A percentile compares a stretch with the other conserved stretches of the same genome.
These are phyloP conservation scores for Lycia hirtaria DNA, from an alignment of 2,888 invertebrate genomes.

Conservation along the genomic window DNA sequence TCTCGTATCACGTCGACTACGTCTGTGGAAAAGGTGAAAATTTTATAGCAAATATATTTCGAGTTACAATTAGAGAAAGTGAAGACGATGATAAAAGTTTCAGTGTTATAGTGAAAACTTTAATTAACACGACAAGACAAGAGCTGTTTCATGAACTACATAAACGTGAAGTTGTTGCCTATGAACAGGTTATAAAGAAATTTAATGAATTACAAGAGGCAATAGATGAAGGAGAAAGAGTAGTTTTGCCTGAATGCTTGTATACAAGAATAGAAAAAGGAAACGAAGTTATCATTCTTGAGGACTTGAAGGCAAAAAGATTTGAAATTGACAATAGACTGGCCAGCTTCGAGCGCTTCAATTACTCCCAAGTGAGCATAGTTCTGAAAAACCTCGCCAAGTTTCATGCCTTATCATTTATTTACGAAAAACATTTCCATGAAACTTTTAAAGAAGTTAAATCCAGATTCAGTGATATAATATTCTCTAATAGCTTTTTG, in stretches of 20 bases:
- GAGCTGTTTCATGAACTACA: slow-evolving; percentile 72
- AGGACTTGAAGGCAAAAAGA: slow-evolving; percentile 63
- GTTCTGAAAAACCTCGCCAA: slow-evolving; percentile 68
- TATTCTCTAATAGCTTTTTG: slow-evolving; percentile 66
- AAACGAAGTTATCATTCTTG: slow-evolving; percentile 70
- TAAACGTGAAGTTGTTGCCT: slow-evolving; percentile 67
- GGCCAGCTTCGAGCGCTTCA: slow-evolving; percentile 55
- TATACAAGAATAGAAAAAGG: slow-evolving; percentile 55
- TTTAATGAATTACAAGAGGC: slow-evolving; percentile 58
- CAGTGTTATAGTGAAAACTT: slow-evolving; percentile 72
- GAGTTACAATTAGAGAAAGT: slow-evolving; percentile 63
- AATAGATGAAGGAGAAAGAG: slow-evolving; percentile 48
- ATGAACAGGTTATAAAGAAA: slow-evolving; percentile 58
- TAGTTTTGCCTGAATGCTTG: slow-evolving; percentile 63
- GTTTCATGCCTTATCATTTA: slow-evolving; percentile 70
- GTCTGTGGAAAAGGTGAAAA: slow-evolving; percentile 68
- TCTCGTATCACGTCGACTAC: slow-evolving; percentile 70
- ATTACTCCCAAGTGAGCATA: slow-evolving; percentile 53
- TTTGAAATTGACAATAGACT: slow-evolving; percentile 60
- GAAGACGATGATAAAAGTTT: slow-evolving; percentile 48
- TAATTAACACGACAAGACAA: slow-evolving; percentile 69
- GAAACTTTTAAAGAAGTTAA: slow-evolving; percentile 50
- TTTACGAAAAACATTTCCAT: slow-evolving; percentile 53
- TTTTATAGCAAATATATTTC: slow-evolving; percentile 71
- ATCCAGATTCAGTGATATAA: slow-evolving; percentile 60